phyloP scores from a whole-genome alignment of 2,888 invertebrate species.

The Drosophila lacicola region DNA sequence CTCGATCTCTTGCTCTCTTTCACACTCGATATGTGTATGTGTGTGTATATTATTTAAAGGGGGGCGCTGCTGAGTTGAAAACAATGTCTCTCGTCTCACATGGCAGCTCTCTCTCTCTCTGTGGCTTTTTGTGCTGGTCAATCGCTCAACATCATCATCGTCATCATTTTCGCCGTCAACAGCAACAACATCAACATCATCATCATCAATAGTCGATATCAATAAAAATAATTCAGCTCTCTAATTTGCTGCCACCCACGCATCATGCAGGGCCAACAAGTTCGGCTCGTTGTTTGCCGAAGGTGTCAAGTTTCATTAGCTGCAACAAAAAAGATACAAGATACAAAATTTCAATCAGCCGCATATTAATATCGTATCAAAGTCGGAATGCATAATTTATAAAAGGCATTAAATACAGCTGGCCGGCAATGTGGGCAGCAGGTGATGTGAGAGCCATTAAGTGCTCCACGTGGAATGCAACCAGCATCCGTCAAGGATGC shows the following conservation, averaged over 20 bases:
- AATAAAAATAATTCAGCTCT: constrained; percentile 50
- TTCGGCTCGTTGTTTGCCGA: constrained; percentile 23
- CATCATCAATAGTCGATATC: constrained; percentile 26
- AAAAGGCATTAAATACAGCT: constrained; percentile 36
- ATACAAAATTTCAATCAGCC: constrained; percentile 28
- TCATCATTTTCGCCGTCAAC: constrained; percentile 22
- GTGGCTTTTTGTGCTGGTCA: constrained; percentile 33
- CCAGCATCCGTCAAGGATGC: constrained; percentile 69
- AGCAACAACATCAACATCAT: constrained; percentile 15
- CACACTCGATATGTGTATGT: constrained; percentile 13
- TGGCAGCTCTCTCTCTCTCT: constrained; percentile 23
- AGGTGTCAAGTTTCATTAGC: constrained; percentile 71
- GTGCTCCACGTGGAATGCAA: constrained; percentile 15
- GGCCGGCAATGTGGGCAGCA: neutral
- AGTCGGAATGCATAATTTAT: constrained; percentile 40
- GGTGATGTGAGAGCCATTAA: no score
- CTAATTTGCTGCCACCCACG: constrained; percentile 55
- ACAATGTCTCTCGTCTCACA: constrained; percentile 32
- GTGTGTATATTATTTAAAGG: constrained; percentile 13
- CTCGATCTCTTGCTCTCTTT: constrained; percentile 1
- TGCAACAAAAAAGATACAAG: constrained; percentile 64
- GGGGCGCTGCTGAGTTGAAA: neutral
- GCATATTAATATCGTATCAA: constrained; percentile 47
- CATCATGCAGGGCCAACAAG: constrained; percentile 43
- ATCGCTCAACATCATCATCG: constrained; percentile 45